These are phyloP conservation scores for Cinclus cinclus DNA, from an alignment of 2,113 vertebrate species.

Conservation along the genomic window DNA sequence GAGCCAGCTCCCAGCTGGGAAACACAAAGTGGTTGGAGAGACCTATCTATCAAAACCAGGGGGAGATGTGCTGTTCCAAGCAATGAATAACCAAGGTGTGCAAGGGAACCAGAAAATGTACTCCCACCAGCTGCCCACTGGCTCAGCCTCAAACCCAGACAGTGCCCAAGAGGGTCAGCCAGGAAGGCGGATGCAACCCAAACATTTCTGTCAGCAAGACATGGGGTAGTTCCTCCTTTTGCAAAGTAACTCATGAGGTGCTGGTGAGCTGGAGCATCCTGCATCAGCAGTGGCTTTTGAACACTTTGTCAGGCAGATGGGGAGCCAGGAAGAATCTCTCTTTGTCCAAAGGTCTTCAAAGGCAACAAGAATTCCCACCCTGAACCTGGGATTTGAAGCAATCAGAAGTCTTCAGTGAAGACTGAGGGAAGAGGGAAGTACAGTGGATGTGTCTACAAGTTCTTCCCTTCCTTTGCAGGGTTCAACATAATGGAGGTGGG, in stretches of 20 bases:
- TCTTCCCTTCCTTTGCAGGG: neutral
- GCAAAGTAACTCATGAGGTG: neutral
- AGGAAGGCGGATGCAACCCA: neutral
- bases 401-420: neutral
- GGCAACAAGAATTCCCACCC: neutral
- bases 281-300: neutral
- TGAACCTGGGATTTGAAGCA: neutral
- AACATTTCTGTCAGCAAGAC: neutral
- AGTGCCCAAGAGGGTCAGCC: neutral
- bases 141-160: neutral
- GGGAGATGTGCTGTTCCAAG: neutral
- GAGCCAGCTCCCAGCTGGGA: neutral
- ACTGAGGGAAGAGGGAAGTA: neutral
- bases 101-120: neutral
- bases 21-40: neutral
- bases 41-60: neutral
- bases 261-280: neutral
- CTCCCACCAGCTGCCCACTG: neutral
- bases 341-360: neutral
- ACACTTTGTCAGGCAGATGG: neutral
- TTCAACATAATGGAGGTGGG: fast-evolving
- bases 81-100: neutral
- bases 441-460: neutral
- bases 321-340: neutral
- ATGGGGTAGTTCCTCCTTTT: neutral